phyloP scores from a whole-genome alignment of 2,888 invertebrate genomes.

The Andrena bucephala region DNA sequence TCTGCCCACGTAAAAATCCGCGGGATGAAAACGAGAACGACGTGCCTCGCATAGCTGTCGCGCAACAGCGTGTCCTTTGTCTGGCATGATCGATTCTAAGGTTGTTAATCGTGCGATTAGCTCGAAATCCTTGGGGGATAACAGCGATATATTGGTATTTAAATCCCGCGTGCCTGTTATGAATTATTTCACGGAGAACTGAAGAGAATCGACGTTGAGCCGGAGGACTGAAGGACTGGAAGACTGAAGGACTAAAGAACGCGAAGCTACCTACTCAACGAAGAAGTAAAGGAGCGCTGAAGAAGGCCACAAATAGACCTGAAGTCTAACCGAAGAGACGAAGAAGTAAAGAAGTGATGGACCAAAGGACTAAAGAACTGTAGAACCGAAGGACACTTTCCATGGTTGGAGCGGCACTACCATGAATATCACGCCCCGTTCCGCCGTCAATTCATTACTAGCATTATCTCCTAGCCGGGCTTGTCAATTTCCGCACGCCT shows the following conservation, averaged over 20 bases:
- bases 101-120: neutral
- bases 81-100: slow-evolving; percentile 18
- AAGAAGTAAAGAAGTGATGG: neutral
- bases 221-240: no score
- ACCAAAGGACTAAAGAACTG: neutral
- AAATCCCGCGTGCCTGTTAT: neutral
- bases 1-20: slow-evolving; percentile 54
- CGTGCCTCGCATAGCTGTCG: slow-evolving; percentile 43
- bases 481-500: slow-evolving; percentile 37
- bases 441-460: slow-evolving; percentile 36
- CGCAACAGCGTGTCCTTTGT: slow-evolving; percentile 14
- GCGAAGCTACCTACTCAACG: no score
- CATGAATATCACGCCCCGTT: neutral
- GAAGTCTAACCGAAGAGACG: neutral
- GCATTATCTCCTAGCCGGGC: slow-evolving; percentile 37
- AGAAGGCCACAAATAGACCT: no score
- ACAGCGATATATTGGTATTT: neutral
- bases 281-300: no score
- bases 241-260: no score
- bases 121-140: neutral
- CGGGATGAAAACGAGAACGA: slow-evolving; percentile 55
- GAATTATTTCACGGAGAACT: neutral
- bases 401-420: neutral
- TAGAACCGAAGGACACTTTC: neutral
- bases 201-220: neutral